Evolutionary conservation across 2,113 vertebrate genomes (phyloP).

Genomic region (Pteruthius melanotis): DNA sequence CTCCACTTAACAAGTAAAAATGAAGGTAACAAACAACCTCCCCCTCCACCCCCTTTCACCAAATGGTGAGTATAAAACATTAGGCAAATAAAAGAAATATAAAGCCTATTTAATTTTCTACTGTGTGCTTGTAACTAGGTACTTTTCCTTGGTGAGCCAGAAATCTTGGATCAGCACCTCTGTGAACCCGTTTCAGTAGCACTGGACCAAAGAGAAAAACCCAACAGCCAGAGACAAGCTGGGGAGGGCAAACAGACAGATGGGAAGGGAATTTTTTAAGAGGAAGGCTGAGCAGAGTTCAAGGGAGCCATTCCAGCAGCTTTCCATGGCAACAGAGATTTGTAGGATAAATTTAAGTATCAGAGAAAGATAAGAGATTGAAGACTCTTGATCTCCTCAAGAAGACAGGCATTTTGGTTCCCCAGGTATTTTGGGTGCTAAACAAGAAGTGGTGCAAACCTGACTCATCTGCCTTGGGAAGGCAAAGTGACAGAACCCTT

Average conservation of each 20-base stretch:
- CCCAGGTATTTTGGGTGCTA: background rate
- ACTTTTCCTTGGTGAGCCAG: background rate
- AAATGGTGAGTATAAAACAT: constrained; percentile 40
- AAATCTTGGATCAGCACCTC: background rate
- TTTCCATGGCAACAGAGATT: constrained; percentile 21
- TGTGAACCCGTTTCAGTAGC: background rate
- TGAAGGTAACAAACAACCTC: constrained; percentile 52
- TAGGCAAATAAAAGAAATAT: constrained; percentile 16
- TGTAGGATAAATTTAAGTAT: background rate
- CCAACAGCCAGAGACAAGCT: background rate
- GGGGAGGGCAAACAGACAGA: background rate
- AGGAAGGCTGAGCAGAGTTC: background rate
- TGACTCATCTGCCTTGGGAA: background rate
- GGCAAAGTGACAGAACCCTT: background rate
- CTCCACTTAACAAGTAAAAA: constrained; percentile 27
- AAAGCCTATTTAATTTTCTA: background rate
- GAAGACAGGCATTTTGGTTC: background rate
- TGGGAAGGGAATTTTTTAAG: background rate
- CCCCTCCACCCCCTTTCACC: constrained; percentile 48
- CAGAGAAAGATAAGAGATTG: background rate
- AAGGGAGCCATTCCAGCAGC: background rate
- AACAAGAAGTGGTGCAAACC: background rate
- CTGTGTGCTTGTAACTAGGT: background rate
- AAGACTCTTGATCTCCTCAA: background rate
- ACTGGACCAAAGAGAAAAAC: background rate